A percentile compares a stretch with the other conserved stretches of the same genome.
These are phyloP conservation scores for Margarornis squamiger DNA, from an alignment of 2,797 vertebrate genomes.

Conservation along the genomic window DNA sequence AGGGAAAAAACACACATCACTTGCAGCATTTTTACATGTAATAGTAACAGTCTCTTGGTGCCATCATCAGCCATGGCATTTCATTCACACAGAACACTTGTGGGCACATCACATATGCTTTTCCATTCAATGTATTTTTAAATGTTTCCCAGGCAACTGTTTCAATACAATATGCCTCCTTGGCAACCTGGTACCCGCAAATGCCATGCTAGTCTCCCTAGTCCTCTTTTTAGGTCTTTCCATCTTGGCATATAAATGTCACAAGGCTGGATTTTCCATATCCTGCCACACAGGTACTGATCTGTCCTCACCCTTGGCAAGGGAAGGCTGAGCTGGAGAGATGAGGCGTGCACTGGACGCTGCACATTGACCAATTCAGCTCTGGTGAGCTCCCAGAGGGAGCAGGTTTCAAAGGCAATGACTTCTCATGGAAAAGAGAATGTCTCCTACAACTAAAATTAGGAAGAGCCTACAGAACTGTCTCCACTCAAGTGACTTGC, in stretches of 20 bases:
- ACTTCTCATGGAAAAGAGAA: not conserved
- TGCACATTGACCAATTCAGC: not conserved
- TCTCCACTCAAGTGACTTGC: not conserved
- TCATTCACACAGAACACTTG: constrained; percentile 48
- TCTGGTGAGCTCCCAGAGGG: not conserved
- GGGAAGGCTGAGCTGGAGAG: not conserved
- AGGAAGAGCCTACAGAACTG: not conserved
- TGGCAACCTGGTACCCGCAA: constrained; percentile 58
- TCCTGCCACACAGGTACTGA: not conserved
- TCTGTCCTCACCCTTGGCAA: not conserved
- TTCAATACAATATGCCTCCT: constrained; percentile 69
- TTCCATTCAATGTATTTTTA: constrained; percentile 52
- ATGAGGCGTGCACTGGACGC: not conserved
- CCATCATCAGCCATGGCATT: constrained; percentile 56
- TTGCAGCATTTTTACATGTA: constrained; percentile 29
- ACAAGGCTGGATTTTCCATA: not conserved
- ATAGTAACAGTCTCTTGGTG: constrained; percentile 67
- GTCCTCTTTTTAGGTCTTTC: constrained; percentile 43
- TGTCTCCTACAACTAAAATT: not conserved
- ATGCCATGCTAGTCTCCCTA: constrained; percentile 33
- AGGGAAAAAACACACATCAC: not conserved
- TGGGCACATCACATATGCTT: constrained; percentile 57
- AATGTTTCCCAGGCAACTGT: constrained; percentile 72
- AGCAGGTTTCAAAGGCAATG: not conserved
- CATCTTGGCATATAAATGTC: constrained; percentile 6